Base-by-base conservation (phyloP, 92 coral and sea anemone species). In the Umimayanthus kanabou region DNA sequence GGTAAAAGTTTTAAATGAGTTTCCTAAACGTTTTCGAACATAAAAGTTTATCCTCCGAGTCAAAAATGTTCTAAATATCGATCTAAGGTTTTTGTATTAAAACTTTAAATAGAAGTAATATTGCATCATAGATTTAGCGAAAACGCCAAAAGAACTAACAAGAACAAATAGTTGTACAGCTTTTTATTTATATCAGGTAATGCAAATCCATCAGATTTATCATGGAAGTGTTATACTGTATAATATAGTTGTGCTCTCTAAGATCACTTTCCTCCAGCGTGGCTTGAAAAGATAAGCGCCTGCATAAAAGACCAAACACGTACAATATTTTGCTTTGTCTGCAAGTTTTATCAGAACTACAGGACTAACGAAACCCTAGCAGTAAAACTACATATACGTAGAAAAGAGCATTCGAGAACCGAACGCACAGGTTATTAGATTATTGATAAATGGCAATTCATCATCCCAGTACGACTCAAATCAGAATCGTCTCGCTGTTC, bases 401-500 rank as follows among this genome's bases (percentile, higher is more conserved):
- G 37, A 33, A 33, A 33, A 33, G 37, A 33, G 37, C 37, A 33
- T 33, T 33, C 37, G 37, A 33, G 37, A 33, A 33, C 37, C 37
- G 37, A 33, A 33, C 37, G 37, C 37, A 0, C 29, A 40, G 70
- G 37, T 33, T 33, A 33, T 25, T 20, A 20, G 49, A 18, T 61
- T 9, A 65, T 58, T 61, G 72, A 58, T 58, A n/a, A 26, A 23
- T 11, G 11, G 69, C n/a, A 20, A 33, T 80, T 61, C 11, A 53
- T 30, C 83, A 30, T 61, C 29, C 28, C 65, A 53, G 39, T 77
- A 80, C 18, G 85, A 57, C 14, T 73, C 74, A 43, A 80, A 80
- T 22, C 47, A 20, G 20, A 40, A 80, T 23, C 55, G 15, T 58
- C 37, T 39, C 4, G 22, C 39, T 6, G 33, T 42, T 40, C 74